These are phyloP conservation scores for Penaeus chinensis DNA, from an alignment of 1,140 invertebrate species.

Conservation along the genomic window DNA sequence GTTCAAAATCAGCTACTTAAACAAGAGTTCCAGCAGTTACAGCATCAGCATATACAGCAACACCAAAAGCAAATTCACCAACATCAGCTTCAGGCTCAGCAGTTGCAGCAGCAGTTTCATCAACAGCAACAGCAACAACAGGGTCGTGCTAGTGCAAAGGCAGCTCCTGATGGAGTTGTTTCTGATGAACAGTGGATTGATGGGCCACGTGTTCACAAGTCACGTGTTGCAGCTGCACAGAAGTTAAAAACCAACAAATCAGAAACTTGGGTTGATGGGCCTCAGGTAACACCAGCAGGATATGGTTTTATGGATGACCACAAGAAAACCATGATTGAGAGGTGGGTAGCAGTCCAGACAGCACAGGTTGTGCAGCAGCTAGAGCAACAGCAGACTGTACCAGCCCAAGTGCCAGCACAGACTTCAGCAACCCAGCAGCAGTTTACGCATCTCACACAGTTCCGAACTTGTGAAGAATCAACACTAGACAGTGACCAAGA, in stretches of 20 bases:
- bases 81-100: constrained; percentile 9
- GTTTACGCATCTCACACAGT: constrained; percentile 61
- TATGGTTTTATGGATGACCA: constrained; percentile 88
- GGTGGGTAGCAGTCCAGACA: constrained; percentile 90
- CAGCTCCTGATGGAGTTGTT: constrained; percentile 41
- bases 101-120: constrained; percentile 37
- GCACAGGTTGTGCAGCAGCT: constrained; percentile 58
- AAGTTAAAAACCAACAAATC: constrained; percentile 57
- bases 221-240: constrained; percentile 64
- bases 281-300: constrained; percentile 66
- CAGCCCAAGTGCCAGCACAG: constrained; percentile 30
- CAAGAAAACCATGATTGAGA: constrained; percentile 91
- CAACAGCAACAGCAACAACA: constrained; percentile 40
- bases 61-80: constrained; percentile 3
- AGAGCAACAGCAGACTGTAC: constrained; percentile 37
- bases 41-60: constrained; percentile 12
- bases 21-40: constrained; percentile 42
- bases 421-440: constrained; percentile 41
- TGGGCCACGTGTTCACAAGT: constrained; percentile 86
- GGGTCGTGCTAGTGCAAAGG: constrained; percentile 19
- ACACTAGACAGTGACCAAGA: constrained; percentile 62
- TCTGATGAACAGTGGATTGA: constrained; percentile 96
- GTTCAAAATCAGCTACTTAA: constrained; percentile 46
- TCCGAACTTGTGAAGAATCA: constrained; percentile 62
- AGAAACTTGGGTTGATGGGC: constrained; percentile 96